phyloP scores from a whole-genome alignment of 2,113 vertebrate genomes.

The Siniperca knerii region DNA sequence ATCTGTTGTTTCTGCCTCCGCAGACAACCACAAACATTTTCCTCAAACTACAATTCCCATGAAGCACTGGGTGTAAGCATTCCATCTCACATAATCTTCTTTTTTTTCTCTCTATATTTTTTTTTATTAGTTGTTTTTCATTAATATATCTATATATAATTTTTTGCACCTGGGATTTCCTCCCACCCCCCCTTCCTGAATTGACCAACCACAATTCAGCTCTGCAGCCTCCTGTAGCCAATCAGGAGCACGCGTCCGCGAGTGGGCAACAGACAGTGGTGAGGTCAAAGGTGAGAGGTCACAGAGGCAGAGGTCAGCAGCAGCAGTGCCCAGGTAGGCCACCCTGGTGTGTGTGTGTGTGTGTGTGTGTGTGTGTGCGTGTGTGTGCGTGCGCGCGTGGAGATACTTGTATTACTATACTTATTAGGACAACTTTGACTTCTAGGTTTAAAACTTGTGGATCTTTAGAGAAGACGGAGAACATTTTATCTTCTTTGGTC shows the following conservation, averaged over 20 bases:
- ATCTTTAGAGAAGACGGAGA: neutral
- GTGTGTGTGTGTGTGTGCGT: conserved; percentile 23
- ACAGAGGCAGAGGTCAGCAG: conserved; percentile 77
- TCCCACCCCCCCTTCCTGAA: conserved; percentile 63
- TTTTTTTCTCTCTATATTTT: neutral
- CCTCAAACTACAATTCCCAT: conserved; percentile 66
- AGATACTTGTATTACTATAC: conserved; percentile 58
- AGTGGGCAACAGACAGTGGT: conserved; percentile 75
- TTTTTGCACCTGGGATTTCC: conserved; percentile 78
- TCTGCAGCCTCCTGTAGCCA: conserved; percentile 66
- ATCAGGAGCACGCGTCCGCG: conserved; percentile 64
- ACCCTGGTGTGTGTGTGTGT: conserved; percentile 63
- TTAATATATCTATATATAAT: conserved; percentile 25
- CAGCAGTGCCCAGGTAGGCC: conserved; percentile 72
- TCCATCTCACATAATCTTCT: conserved; percentile 43
- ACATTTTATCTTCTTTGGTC: neutral
- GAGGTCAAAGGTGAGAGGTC: conserved; percentile 81
- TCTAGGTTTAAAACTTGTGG: neutral
- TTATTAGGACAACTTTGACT: conserved; percentile 1
- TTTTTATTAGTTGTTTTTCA: conserved; percentile 38
- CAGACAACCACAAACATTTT: conserved; percentile 59
- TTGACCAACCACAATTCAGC: conserved; percentile 68
- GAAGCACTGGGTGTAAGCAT: conserved; percentile 62
- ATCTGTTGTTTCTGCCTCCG: conserved; percentile 38
- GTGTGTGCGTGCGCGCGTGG: conserved; percentile 7